phyloP scores from a whole-genome alignment of 2,888 invertebrate species.

The Lydus trimaculatus region DNA sequence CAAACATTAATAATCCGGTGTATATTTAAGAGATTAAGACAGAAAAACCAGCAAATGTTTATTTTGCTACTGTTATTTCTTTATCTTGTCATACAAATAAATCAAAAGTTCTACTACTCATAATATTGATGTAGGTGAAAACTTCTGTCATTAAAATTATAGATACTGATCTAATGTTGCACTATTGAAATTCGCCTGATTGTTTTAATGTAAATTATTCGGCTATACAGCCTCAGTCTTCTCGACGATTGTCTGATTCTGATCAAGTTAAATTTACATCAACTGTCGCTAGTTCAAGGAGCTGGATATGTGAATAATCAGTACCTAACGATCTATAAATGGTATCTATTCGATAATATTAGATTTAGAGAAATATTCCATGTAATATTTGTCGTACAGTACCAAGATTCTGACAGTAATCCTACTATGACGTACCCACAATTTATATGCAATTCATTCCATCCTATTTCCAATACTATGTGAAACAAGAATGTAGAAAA shows the following conservation, averaged over 20 bases:
- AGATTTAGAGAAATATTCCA: neutral
- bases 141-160: too few relatives aligned
- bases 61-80: neutral
- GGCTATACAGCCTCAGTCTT: too few relatives aligned
- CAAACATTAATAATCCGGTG: neutral
- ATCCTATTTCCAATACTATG: conserved; percentile 29
- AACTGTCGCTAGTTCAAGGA: too few relatives aligned
- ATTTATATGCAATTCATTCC: conserved; percentile 38
- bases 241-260: too few relatives aligned
- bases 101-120: neutral
- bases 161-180: too few relatives aligned
- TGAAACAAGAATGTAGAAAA: neutral
- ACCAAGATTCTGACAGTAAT: conserved; percentile 1
- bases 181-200: too few relatives aligned
- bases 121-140: too few relatives aligned
- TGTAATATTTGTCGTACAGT: neutral
- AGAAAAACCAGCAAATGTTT: neutral
- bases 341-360: too few relatives aligned
- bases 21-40: conserved; percentile 1
- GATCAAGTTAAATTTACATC: too few relatives aligned
- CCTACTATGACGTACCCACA: conserved; percentile 16
- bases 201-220: too few relatives aligned
- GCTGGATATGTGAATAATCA: too few relatives aligned
- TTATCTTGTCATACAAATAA: neutral
- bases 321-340: too few relatives aligned